A percentile compares a stretch with the other conserved stretches of the same genome.
phyloP scores from a whole-genome alignment of 1,140 invertebrate species.

The Conus betulinus region DNA sequence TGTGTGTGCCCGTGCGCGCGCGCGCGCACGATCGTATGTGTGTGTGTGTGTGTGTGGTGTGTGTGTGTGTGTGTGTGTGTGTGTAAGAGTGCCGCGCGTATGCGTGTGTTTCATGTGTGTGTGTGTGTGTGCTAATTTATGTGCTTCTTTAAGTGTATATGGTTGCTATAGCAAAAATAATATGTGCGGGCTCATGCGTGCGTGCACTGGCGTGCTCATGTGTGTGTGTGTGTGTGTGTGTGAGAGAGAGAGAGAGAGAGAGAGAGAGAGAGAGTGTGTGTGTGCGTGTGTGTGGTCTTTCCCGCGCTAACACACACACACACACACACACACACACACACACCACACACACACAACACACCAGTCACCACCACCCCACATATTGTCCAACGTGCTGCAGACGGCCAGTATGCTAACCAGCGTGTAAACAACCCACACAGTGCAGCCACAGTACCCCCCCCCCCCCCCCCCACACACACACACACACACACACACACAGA shows the following conservation, averaged over 20 bases:
- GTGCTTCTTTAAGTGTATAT: background rate
- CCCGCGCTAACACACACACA: too few species aligned
- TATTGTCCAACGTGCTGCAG: too few species aligned
- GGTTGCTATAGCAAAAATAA: too few species aligned
- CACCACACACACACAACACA: too few species aligned
- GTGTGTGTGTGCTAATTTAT: background rate
- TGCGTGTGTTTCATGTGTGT: background rate
- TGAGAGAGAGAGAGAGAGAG: background rate
- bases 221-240: conserved; percentile 21
- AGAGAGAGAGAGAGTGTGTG: background rate
- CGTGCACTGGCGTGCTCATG: background rate
- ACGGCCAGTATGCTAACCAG: too few species aligned
- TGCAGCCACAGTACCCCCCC: too few species aligned
- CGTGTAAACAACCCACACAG: too few species aligned
- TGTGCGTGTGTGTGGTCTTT: background rate
- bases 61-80: conserved; percentile 2
- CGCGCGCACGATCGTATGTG: background rate
- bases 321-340: too few species aligned
- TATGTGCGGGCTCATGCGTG: background rate
- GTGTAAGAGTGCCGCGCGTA: too few species aligned
- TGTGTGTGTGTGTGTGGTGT: background rate
- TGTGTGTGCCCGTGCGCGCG: conserved; percentile 1
- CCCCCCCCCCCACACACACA: too few species aligned
- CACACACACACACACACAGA: too few species aligned
- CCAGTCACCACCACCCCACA: too few species aligned